Percentiles rank a stretch among this genome's conserved stretches.
Conservation (phyloP, 2,888 invertebrate genomes). For the Malachius bipustulatus region DNA sequence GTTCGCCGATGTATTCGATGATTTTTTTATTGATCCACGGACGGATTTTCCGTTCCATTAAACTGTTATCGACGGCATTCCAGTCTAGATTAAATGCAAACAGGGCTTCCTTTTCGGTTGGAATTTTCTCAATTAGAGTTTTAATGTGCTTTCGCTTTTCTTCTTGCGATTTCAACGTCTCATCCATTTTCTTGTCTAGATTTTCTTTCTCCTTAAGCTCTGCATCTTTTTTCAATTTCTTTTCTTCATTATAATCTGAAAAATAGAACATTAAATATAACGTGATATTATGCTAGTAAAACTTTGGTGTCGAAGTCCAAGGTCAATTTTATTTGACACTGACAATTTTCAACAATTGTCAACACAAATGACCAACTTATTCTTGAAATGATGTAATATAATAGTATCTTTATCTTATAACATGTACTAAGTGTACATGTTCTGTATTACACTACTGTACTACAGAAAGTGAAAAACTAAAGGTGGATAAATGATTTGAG, state of each 20-base stretch:
- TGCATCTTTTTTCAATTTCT: constrained; percentile 38
- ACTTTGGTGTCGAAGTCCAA: no score
- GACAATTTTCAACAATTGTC: neutral
- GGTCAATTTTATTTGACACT: neutral
- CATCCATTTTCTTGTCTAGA: constrained; percentile 40
- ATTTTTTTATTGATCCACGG: constrained; percentile 99
- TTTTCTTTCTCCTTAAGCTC: constrained; percentile 37
- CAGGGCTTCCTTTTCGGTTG: constrained; percentile 91
- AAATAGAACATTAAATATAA: no score
- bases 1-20: constrained; percentile 98
- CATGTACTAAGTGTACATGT: no score
- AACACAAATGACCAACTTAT: neutral
- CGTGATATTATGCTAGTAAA: no score
- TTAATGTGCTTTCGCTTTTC: constrained; percentile 96
- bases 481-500: neutral
- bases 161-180: constrained; percentile 63
- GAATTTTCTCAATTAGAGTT: constrained; percentile 95
- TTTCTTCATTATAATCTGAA: constrained; percentile 51
- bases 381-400: no score
- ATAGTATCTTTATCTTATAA: no score
- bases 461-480: neutral
- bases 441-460: no score
- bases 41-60: constrained; percentile 93
- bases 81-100: constrained; percentile 93
- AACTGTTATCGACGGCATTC: constrained; percentile 56